Percentiles rank a stretch among this genome's conserved stretches.
phyloP scores from a whole-genome alignment of 2,888 invertebrate species.

The Lasioglossum oenotherae region DNA sequence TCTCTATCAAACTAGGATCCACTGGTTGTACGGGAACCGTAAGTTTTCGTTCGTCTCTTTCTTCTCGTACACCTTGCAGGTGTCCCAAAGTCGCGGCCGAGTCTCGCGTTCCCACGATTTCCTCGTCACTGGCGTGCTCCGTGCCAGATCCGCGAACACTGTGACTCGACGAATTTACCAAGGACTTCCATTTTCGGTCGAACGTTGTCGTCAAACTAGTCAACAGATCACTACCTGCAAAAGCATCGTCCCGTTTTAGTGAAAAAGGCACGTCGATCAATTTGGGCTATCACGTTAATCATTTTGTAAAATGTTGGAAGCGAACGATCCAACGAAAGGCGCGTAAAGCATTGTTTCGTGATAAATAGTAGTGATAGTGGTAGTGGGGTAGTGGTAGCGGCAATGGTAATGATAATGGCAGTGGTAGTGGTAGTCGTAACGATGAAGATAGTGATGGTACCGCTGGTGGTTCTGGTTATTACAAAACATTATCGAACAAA shows the following conservation, averaged over 20 bases:
- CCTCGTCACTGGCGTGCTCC: conserved; percentile 71
- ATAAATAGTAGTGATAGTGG: neutral
- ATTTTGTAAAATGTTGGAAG: conserved; percentile 28
- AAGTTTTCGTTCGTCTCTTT: conserved; percentile 40
- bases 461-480: conserved; percentile 1
- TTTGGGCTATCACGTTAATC: neutral
- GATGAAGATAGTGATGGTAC: neutral
- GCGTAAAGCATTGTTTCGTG: conserved; percentile 71
- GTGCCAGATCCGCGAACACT: conserved; percentile 20
- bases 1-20: conserved; percentile 67
- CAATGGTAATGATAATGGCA: neutral
- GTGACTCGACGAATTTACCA: conserved; percentile 87
- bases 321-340: conserved; percentile 45
- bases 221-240: conserved; percentile 93
- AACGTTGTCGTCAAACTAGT: conserved; percentile 93
- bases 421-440: neutral
- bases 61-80: conserved; percentile 14
- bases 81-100: neutral
- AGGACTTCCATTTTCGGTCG: conserved; percentile 92
- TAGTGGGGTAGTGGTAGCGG: neutral
- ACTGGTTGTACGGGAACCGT: conserved; percentile 43
- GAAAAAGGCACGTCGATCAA: neutral
- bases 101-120: conserved; percentile 8
- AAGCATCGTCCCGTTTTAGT: conserved; percentile 12
- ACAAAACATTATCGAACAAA: conserved; percentile 18